A percentile compares a stretch with the other conserved stretches of the same genome.
Evolutionary conservation across 2,888 invertebrate genomes (phyloP).

Genomic region (Incurvaria masculella): DNA sequence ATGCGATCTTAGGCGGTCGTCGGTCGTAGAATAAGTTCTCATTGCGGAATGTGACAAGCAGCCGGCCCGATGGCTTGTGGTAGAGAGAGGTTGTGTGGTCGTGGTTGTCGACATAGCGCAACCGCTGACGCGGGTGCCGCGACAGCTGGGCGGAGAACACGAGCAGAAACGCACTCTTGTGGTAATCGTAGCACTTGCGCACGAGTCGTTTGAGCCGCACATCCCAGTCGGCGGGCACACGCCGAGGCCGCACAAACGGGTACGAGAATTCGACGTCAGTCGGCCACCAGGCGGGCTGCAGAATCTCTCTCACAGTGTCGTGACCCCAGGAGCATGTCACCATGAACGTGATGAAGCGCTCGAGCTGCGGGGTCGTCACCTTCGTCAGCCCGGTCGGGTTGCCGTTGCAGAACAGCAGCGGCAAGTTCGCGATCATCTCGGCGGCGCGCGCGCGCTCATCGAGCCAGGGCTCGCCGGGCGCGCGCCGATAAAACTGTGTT

Average conservation of each 20-base stretch:
- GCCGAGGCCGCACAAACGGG: conserved; percentile 57
- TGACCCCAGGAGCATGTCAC: conserved; percentile 72
- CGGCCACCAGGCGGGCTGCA: conserved; percentile 71
- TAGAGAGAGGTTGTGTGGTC: conserved; percentile 72
- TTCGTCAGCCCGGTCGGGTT: conserved; percentile 65
- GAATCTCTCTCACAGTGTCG: conserved; percentile 53
- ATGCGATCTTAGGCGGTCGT: conserved; percentile 34
- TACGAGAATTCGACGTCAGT: conserved; percentile 61
- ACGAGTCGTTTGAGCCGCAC: conserved; percentile 62
- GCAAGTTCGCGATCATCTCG: conserved; percentile 70
- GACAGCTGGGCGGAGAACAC: conserved; percentile 69
- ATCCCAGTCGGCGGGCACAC: conserved; percentile 54
- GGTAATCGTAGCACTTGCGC: conserved; percentile 66
- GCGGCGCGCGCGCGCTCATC: conserved; percentile 44
- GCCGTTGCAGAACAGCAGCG: conserved; percentile 67
- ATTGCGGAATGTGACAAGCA: conserved; percentile 72
- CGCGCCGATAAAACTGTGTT: conserved; percentile 39
- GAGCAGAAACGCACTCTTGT: conserved; percentile 67
- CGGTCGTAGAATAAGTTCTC: conserved; percentile 63
- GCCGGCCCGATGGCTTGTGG: conserved; percentile 60
- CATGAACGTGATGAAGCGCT: conserved; percentile 72
- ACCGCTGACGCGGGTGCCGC: conserved; percentile 59
- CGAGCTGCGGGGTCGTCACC: conserved; percentile 60
- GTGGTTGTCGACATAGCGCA: conserved; percentile 68
- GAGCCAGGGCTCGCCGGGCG: conserved; percentile 34